These are phyloP conservation scores for Etheostoma perlongum DNA, from an alignment of 2,797 vertebrate species.

Conservation along the genomic window DNA sequence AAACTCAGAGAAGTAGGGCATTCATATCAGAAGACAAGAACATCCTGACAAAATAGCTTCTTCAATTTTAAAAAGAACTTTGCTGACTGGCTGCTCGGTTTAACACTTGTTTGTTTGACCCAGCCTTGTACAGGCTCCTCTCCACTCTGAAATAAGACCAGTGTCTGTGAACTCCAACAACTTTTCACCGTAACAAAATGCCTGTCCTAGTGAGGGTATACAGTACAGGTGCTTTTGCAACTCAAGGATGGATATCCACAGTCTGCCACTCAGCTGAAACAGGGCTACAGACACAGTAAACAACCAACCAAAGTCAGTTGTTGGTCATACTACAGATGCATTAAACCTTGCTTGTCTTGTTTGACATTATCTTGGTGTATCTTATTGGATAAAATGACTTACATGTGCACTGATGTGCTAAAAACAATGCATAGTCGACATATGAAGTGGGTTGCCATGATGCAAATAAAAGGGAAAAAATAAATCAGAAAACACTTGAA, in stretches of 20 bases:
- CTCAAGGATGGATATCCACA: constrained; percentile 6
- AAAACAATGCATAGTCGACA: constrained; percentile 3
- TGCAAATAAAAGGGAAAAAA: not conserved
- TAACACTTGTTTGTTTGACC: constrained; percentile 19
- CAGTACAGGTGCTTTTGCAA: not conserved
- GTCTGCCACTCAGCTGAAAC: not conserved
- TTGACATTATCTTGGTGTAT: not conserved
- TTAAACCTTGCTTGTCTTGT: no score
- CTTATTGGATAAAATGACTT: constrained; percentile 17
- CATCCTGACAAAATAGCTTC: constrained; percentile 27
- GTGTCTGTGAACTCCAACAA: not conserved
- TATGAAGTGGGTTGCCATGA: not conserved
- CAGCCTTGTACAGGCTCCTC: not conserved
- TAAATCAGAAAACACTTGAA: not conserved
- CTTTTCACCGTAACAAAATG: not conserved
- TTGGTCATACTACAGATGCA: not conserved
- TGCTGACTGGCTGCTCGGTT: constrained; percentile 1
- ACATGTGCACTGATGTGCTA: not conserved
- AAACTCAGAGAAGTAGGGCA: not conserved
- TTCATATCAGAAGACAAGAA: constrained; percentile 22
- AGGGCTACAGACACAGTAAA: not conserved
- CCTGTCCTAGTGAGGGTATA: not conserved
- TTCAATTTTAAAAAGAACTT: constrained; percentile 3
- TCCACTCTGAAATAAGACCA: not conserved
- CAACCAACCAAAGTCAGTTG: not conserved